Base-by-base conservation (phyloP, 35 echinoderm and acorn worm species). In the Hemicentrotus pulcherrimus region DNA sequence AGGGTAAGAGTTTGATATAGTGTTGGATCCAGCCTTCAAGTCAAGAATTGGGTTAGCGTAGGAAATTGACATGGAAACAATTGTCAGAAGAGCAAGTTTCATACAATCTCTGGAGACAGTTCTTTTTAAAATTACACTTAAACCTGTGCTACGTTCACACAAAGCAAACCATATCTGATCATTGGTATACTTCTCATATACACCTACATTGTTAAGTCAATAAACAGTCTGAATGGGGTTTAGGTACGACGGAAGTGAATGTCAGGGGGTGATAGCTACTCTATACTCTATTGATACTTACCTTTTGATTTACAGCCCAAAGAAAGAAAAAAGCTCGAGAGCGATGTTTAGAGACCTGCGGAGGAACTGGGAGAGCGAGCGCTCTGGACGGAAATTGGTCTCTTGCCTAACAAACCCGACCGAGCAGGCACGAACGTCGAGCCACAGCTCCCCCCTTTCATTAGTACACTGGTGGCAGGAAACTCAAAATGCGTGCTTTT, bases 401-500 rank as follows among this genome's bases (percentile, higher is more conserved):
- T 78, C 65, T 78, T 78, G 65, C 65, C 65, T 78, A 28, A 28
- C 65, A 78, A 78, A 78, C 65, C 65, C 19, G 24, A 55, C 50
- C 0, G 65, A 78, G 65, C 65, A 78, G 65, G 65, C 65, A 78
- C 65, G 65, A n/a, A 78, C 65, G 65, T 78, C 65, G 9, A 28
- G 65, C 65, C 19, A 78, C 24, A 78, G 65, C 19, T 78, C 65
- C 19, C 16, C 61, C 19, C 65, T 78, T 28, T 78, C 28, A 78
- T 78, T 78, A 78, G 65, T n/a, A n/a, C 65, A 8, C 65, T 78
- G 65, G 65, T 78, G 65, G 65, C 65, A 78, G 65, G 65, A 78
- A 78, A 78, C 65, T 78, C 65, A 78, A n/a, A 78, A 78, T 78
- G 19, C 65, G 65, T 78, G 65, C 65, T 78, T 78, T 78, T 78